Percentiles rank a stretch among this genome's conserved stretches.
Evolutionary conservation across 2,888 invertebrate species (phyloP).

Genomic region (Tetranychus piercei): DNA sequence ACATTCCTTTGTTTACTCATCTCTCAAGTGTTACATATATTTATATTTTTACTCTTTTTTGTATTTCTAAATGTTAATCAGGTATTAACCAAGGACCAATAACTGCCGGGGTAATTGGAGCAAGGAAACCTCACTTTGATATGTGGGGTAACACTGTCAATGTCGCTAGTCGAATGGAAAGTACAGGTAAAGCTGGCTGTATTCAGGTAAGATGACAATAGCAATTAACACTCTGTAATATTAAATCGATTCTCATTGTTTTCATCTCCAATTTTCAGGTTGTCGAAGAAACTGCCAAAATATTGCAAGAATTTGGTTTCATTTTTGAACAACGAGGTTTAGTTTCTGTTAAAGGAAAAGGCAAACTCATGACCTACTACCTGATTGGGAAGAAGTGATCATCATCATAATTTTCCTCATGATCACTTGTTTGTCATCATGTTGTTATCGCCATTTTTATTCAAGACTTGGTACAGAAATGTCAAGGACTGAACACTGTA

Average conservation of each 20-base stretch:
- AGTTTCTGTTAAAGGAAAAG: constrained; percentile 91
- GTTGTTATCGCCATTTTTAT: background rate
- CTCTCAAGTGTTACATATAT: background rate
- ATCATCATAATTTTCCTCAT: background rate
- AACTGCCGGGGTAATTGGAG: constrained; percentile 85
- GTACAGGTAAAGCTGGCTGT: constrained; percentile 82
- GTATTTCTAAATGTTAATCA: constrained; percentile 26
- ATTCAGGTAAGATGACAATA: constrained; percentile 51
- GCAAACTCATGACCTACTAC: constrained; percentile 85
- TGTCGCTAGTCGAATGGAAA: constrained; percentile 92
- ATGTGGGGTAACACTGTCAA: constrained; percentile 87
- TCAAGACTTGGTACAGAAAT: background rate
- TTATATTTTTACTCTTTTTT: constrained; percentile 1
- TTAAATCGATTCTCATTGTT: background rate
- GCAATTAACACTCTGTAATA: background rate
- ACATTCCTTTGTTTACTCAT: no score
- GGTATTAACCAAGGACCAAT: constrained; percentile 87
- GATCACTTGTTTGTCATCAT: background rate
- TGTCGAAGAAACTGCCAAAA: constrained; percentile 78
- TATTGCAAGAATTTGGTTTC: constrained; percentile 71
- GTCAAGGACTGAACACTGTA: background rate
- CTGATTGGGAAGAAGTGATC: constrained; percentile 33
- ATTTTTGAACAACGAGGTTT: constrained; percentile 81
- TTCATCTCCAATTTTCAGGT: constrained; percentile 44
- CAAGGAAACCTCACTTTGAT: constrained; percentile 82